These are phyloP conservation scores for Paraescarpia echinospica DNA, from an alignment of 1,140 invertebrate species.

Conservation along the genomic window DNA sequence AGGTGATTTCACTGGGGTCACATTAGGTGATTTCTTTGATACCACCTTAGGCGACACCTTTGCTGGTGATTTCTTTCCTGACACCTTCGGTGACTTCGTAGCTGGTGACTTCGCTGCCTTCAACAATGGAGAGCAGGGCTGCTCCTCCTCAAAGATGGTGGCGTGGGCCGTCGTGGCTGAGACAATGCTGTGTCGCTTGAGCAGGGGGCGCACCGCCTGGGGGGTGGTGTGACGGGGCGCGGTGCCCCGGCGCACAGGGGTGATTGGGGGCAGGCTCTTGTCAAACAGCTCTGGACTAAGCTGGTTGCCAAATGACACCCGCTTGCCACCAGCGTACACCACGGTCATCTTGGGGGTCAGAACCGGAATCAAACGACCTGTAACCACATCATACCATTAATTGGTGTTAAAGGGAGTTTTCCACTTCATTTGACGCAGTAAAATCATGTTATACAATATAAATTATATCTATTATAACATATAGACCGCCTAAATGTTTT, in stretches of 20 bases:
- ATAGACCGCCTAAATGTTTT: no score
- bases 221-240: slow-evolving; percentile 38
- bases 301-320: slow-evolving; percentile 60
- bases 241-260: slow-evolving; percentile 58
- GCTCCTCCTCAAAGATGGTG: slow-evolving; percentile 18
- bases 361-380: neutral
- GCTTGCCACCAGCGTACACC: slow-evolving; percentile 32
- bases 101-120: neutral
- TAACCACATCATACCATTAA: neutral
- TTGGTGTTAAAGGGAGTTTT: no score
- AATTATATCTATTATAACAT: no score
- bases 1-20: slow-evolving; percentile 13
- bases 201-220: neutral
- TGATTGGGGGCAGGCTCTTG: slow-evolving; percentile 55
- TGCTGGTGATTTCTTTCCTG: neutral
- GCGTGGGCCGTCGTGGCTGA: slow-evolving; percentile 18
- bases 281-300: slow-evolving; percentile 61
- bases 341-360: neutral
- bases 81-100: neutral
- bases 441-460: neutral
- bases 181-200: slow-evolving; percentile 10
- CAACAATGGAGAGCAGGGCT: neutral
- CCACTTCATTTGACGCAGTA: no score
- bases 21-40: slow-evolving; percentile 23
- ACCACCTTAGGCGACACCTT: neutral